Conservation (phyloP, 2,797 vertebrate species). For the Sebastes taczanowskii region DNA sequence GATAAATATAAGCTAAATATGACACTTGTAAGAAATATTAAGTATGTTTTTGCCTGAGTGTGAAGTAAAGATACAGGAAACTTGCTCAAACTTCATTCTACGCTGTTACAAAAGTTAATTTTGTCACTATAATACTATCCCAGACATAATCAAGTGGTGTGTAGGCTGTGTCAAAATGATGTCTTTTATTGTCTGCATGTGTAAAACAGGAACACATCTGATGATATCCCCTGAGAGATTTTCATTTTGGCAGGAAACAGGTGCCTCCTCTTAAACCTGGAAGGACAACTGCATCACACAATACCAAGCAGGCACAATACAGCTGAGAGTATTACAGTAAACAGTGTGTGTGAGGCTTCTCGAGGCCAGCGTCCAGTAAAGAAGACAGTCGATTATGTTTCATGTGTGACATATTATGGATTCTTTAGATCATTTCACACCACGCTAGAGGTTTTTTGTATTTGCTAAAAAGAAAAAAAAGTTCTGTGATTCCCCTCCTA, state of each 20-base stretch:
- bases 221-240: constrained; percentile 49
- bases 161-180: not conserved
- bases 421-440: constrained; percentile 25
- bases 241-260: constrained; percentile 71
- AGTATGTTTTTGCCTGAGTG: not conserved
- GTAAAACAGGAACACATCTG: constrained; percentile 34
- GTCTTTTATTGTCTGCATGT: constrained; percentile 13
- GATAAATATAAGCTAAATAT: not conserved
- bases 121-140: too few species aligned
- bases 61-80: not conserved
- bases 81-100: not conserved
- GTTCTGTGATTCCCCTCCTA: not conserved
- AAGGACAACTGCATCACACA: constrained; percentile 40
- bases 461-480: not conserved
- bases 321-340: constrained; percentile 55
- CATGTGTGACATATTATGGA: constrained; percentile 29
- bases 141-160: not conserved
- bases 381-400: constrained; percentile 6
- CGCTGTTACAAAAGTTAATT: not conserved
- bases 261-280: constrained; percentile 69
- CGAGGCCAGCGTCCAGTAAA: constrained; percentile 14
- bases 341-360: constrained; percentile 28
- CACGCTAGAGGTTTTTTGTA: constrained; percentile 8
- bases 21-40: not conserved
- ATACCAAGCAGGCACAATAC: constrained; percentile 23